Evolutionary conservation across 2,888 invertebrate genomes (phyloP).

Genomic region (Euclidia mi): DNA sequence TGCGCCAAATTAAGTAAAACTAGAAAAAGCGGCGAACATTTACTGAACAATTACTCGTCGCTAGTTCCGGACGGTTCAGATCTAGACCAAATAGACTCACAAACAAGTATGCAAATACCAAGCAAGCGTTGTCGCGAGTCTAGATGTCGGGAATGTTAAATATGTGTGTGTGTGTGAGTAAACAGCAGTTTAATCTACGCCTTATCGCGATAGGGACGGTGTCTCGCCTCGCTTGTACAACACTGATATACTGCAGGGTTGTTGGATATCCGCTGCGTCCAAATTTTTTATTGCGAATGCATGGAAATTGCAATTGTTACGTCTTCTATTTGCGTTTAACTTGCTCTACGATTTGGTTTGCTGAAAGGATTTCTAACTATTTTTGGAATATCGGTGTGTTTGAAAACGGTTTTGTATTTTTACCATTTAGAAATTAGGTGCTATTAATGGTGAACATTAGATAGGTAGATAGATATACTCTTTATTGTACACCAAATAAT

Average conservation of each 20-base stretch:
- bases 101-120: constrained; percentile 86
- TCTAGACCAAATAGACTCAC: constrained; percentile 81
- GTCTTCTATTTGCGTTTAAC: neutral
- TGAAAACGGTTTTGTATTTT: too few relatives aligned
- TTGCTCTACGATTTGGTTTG: neutral
- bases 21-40: constrained; percentile 43
- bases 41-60: constrained; percentile 45
- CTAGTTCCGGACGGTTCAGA: constrained; percentile 61
- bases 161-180: constrained; percentile 85
- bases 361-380: neutral
- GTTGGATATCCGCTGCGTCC: constrained; percentile 17
- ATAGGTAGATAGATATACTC: too few relatives aligned
- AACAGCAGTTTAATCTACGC: constrained; percentile 87
- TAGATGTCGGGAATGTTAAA: constrained; percentile 82
- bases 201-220: constrained; percentile 74
- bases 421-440: too few relatives aligned
- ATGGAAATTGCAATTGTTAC: constrained; percentile 6
- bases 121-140: constrained; percentile 76
- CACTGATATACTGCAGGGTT: constrained; percentile 49
- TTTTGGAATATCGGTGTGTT: too few relatives aligned
- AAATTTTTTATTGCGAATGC: constrained; percentile 16
- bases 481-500: too few relatives aligned
- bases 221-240: constrained; percentile 45
- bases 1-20: constrained; percentile 26
- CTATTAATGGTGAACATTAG: too few relatives aligned